These are phyloP conservation scores for Sarcophaga subvicina DNA, from an alignment of 2,888 invertebrate species.

Conservation along the genomic window DNA sequence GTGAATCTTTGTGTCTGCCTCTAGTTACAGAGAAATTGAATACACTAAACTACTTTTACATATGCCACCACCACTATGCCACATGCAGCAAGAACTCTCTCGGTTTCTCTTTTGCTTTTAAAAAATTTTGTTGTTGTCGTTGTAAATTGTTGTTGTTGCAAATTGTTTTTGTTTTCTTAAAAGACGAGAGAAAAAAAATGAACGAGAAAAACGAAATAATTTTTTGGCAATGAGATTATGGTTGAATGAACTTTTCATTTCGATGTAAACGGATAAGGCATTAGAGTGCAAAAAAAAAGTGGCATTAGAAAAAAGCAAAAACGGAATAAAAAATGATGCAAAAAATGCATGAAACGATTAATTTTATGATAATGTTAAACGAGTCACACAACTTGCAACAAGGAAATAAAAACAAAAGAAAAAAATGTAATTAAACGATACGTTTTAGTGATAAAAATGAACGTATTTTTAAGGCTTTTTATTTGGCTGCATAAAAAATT, in stretches of 20 bases:
- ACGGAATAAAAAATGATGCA: neutral
- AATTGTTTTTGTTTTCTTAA: neutral
- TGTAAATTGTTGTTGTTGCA: neutral
- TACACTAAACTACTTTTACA: conserved; percentile 39
- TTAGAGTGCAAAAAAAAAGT: neutral
- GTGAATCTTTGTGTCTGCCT: neutral
- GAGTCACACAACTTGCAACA: conserved; percentile 29
- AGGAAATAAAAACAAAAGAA: neutral
- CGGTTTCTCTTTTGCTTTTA: neutral
- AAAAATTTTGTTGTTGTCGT: neutral
- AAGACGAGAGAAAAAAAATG: neutral
- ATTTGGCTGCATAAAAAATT: neutral
- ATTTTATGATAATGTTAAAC: conserved; percentile 56
- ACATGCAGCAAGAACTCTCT: conserved; percentile 33
- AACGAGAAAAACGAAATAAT: conserved; percentile 18
- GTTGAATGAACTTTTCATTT: conserved; percentile 69
- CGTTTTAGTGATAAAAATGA: conserved; percentile 30
- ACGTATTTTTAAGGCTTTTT: neutral
- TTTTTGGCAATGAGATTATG: conserved; percentile 63
- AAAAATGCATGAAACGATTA: conserved; percentile 28
- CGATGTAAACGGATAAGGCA: conserved; percentile 49
- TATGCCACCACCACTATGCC: conserved; percentile 2
- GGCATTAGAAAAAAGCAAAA: neutral
- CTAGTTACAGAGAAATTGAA: conserved; percentile 25
- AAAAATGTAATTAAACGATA: conserved; percentile 56